Base-by-base conservation (phyloP, 2,888 invertebrate species). In the Eulithis testata region DNA sequence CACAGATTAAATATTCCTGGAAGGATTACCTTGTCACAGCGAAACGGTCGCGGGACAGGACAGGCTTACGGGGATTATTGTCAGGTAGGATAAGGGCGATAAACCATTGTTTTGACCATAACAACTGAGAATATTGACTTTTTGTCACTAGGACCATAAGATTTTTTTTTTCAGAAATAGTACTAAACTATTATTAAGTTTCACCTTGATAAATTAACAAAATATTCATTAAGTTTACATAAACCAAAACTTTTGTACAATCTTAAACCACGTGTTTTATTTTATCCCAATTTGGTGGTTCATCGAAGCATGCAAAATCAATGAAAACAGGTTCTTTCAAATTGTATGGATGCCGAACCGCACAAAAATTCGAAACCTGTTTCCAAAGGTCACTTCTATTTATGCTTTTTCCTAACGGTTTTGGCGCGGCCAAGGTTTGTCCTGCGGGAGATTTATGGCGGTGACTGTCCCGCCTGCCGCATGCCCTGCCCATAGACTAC, bases 391-490 rank as follows among this genome's bases (percentile, higher is more conserved):
- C 60, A 60, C 63, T 60, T 52, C 63, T 63, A 66, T 66, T 63
- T 65, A 56, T 60, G 66, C 65, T 67, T 69, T 69, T 65, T 67
- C 63, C 49, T 72, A 68, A 70, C 68, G 65, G 72, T 59, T 54
- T 60, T 54, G 45, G 55, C 14, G 37, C 45, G 55, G 37, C 60
- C 65, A 51, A 58, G 53, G 70, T 59, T 14, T 67, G 72, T 70
- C 78, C 69, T 67, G 69, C 60, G 52, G 50, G 71, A 71, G 75
- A 78, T 78, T 71, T 73, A 73, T 66, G 68, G 64, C 49, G 45
- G 56, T 43, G 60, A 61, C 70, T 70, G 65, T 12, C 36, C 60
- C 59, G 60, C 76, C 36, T 31, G 37, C 75, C 75, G 70, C 73
- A 71, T 75, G 71, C 72, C 73, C 21, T 21, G 21, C 21, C 21